These are phyloP conservation scores for Ceratothoa steindachneri DNA, from an alignment of 2,888 invertebrate genomes.

Conservation along the genomic window DNA sequence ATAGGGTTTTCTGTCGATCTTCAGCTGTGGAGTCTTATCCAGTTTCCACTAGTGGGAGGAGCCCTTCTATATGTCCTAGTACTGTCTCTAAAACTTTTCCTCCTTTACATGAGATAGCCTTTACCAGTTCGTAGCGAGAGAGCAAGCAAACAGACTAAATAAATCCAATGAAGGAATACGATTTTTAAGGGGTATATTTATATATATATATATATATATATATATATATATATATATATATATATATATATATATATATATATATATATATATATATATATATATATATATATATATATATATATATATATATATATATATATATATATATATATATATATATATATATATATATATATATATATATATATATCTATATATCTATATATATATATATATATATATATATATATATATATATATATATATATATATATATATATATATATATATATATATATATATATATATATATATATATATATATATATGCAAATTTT, in stretches of 20 bases:
- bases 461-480: not conserved
- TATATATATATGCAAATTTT: not conserved
- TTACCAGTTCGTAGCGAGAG: too few relatives aligned
- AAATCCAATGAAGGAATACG: too few relatives aligned
- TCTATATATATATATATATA: too few relatives aligned
- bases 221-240: not conserved
- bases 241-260: not conserved
- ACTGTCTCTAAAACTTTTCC: too few relatives aligned
- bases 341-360: not conserved
- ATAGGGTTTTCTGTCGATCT: too few relatives aligned
- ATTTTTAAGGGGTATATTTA: too few relatives aligned
- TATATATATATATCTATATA: too few relatives aligned
- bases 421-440: not conserved
- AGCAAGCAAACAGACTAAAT: too few relatives aligned
- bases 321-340: not conserved
- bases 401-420: not conserved
- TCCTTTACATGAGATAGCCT: too few relatives aligned
- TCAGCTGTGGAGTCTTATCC: too few relatives aligned
- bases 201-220: not conserved
- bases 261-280: not conserved
- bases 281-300: not conserved
- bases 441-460: not conserved
- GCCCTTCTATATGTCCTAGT: too few relatives aligned
- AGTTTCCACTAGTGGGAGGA: too few relatives aligned
- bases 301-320: not conserved